These are phyloP conservation scores for Pangasius larnaudii DNA, from an alignment of 2,797 vertebrate genomes.

Conservation along the genomic window DNA sequence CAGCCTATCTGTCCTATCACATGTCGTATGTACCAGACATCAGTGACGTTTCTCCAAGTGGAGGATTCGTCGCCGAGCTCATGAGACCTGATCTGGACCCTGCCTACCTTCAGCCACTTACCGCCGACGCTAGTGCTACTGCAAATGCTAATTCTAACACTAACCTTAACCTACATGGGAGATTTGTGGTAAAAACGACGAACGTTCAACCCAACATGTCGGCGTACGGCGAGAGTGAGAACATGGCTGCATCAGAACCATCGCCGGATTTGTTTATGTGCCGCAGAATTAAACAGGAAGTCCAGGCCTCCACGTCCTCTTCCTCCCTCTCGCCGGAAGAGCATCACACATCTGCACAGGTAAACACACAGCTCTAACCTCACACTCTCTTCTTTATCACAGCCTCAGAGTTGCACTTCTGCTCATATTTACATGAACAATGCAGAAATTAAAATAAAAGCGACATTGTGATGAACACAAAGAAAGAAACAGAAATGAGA, in stretches of 20 bases:
- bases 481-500: neutral
- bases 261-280: constrained; percentile 72
- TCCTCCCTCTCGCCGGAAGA: constrained; percentile 85
- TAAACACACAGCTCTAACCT: neutral
- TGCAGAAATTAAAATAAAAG: neutral
- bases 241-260: constrained; percentile 50
- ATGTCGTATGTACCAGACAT: constrained; percentile 88
- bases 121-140: neutral
- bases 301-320: constrained; percentile 76
- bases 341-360: constrained; percentile 59
- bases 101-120: constrained; percentile 83
- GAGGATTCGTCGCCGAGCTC: constrained; percentile 95
- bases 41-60: constrained; percentile 90
- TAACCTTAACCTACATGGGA: constrained; percentile 84
- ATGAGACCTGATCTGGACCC: constrained; percentile 94
- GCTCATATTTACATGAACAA: neutral
- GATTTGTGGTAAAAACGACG: constrained; percentile 91
- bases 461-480: neutral
- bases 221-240: constrained; percentile 83
- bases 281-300: constrained; percentile 92
- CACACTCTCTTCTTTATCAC: neutral
- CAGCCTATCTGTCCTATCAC: constrained; percentile 78
- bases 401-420: neutral
- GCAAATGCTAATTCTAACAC: neutral
- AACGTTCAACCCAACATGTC: constrained; percentile 76